These are phyloP conservation scores for Leiothrix lutea DNA, from an alignment of 2,113 vertebrate species.

Conservation along the genomic window DNA sequence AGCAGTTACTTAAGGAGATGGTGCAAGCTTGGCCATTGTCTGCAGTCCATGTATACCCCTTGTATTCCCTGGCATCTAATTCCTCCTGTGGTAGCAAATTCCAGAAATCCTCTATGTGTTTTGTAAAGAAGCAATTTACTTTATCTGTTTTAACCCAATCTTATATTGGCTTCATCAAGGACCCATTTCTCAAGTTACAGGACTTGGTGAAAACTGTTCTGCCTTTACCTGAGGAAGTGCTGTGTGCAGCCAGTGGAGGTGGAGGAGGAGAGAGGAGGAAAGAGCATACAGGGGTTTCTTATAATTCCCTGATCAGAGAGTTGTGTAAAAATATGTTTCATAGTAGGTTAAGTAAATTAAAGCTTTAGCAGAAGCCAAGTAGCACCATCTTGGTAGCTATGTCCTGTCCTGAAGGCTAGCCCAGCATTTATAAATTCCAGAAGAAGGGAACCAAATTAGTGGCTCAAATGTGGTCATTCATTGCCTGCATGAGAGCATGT, in stretches of 20 bases:
- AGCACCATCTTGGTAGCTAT: background rate
- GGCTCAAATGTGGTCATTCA: background rate
- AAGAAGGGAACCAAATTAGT: background rate
- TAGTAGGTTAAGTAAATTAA: background rate
- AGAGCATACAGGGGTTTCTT: background rate
- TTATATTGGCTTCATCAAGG: background rate
- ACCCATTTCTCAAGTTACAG: background rate
- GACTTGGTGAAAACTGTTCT: background rate
- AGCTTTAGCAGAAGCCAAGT: background rate
- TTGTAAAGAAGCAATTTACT: background rate
- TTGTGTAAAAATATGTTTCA: background rate
- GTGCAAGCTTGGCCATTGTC: background rate
- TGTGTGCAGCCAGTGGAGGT: background rate
- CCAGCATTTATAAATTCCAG: background rate
- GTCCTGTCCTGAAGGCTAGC: background rate
- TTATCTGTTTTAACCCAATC: background rate
- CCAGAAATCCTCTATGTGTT: background rate
- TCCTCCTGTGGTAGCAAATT: background rate
- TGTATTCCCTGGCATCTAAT: background rate
- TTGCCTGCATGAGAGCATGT: background rate
- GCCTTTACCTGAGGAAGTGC: background rate
- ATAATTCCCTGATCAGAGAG: background rate
- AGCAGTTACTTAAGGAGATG: background rate
- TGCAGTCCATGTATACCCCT: background rate
- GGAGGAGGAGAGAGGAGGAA: background rate